Percentiles rank a stretch among this genome's conserved stretches.
Conservation (phyloP, 2,888 invertebrate genomes). For the Microplitis manilae region DNA sequence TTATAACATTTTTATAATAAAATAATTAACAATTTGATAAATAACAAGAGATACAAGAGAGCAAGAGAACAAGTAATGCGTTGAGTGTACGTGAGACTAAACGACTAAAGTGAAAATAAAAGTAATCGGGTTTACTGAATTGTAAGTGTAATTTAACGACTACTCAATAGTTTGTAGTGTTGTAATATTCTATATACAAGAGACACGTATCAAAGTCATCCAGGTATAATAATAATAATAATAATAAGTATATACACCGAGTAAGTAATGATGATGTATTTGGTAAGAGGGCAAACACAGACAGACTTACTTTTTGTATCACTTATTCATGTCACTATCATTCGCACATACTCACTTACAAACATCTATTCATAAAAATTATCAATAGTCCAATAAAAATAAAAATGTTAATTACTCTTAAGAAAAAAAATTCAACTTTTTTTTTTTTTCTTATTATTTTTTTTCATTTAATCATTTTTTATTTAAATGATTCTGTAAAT, state of each 20-base stretch:
- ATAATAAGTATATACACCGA: slow-evolving; percentile 14
- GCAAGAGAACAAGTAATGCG: too few relatives aligned
- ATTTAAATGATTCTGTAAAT: background rate
- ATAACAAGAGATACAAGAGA: too few relatives aligned
- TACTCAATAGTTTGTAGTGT: background rate
- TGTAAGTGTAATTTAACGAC: background rate
- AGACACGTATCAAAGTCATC: slow-evolving; percentile 44
- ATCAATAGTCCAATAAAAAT: background rate
- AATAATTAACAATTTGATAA: too few relatives aligned
- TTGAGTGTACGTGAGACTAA: too few relatives aligned
- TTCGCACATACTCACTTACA: slow-evolving; percentile 4
- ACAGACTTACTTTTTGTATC: slow-evolving; percentile 17
- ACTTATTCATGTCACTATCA: slow-evolving; percentile 27
- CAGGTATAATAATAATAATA: slow-evolving; percentile 48
- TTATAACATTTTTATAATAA: too few relatives aligned
- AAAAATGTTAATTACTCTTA: background rate
- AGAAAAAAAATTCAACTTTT: background rate
- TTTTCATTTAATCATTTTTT: background rate
- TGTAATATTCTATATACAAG: background rate
- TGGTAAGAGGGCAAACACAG: background rate
- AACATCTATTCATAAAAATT: background rate
- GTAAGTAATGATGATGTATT: slow-evolving; percentile 5
- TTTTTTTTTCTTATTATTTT: background rate
- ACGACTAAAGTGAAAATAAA: too few relatives aligned
- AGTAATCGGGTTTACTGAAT: background rate